phyloP scores from a whole-genome alignment of 2,797 vertebrate genomes.

The Phalanger gymnotis region DNA sequence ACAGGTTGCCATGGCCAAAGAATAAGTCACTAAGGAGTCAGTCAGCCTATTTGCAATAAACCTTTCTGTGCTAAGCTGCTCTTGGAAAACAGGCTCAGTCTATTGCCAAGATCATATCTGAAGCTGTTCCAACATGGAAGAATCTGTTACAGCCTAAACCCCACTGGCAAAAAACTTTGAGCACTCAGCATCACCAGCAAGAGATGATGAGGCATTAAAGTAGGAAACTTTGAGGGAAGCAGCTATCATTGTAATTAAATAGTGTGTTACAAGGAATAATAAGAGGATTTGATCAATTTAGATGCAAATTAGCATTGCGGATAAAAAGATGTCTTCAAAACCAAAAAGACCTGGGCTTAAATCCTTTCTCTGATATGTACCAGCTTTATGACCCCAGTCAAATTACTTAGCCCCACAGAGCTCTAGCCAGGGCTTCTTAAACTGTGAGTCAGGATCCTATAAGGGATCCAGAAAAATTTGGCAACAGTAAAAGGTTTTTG shows the following conservation, averaged over 20 bases:
- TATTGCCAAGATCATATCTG: background rate
- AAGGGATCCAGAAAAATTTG: no score
- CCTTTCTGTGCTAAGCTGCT: background rate
- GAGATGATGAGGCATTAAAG: no score
- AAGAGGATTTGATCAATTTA: background rate
- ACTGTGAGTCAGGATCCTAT: no score
- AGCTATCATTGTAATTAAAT: background rate
- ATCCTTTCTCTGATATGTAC: background rate
- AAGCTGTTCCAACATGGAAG: background rate
- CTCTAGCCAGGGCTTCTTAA: background rate
- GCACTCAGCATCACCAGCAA: background rate
- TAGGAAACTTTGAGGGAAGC: background rate
- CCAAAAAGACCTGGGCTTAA: background rate
- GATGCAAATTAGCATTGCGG: background rate
- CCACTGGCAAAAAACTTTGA: background rate
- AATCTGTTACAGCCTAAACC: background rate
- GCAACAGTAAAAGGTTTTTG: no score
- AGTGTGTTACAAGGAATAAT: background rate
- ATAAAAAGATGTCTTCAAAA: background rate
- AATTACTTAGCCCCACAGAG: background rate
- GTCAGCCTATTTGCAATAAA: background rate
- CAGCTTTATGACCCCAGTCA: background rate
- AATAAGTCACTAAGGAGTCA: background rate
- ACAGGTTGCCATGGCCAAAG: background rate
- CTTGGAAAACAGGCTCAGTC: background rate